Percentiles rank a stretch among this genome's conserved stretches.
Conservation (phyloP, 1,140 invertebrate species). For the Episyrphus balteatus region DNA sequence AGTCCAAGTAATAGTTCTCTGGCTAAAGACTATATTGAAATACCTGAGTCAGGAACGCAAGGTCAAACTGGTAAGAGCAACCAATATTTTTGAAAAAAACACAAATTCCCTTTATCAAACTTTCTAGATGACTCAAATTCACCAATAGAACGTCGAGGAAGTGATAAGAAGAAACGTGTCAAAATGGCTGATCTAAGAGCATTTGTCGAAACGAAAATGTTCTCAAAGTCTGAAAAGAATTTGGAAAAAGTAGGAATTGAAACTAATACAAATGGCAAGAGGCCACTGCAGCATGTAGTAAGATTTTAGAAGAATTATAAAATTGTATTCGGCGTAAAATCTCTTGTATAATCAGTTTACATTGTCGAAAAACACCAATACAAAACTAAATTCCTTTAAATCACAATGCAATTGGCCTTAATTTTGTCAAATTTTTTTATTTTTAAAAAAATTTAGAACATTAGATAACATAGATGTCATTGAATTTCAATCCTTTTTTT, state of each 20-base stretch:
- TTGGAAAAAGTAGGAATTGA: conserved; percentile 79
- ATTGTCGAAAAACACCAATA: not conserved
- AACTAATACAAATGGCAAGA: conserved; percentile 45
- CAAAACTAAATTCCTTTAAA: too few species aligned
- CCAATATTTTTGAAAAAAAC: conserved; percentile 10
- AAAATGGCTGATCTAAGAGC: conserved; percentile 82
- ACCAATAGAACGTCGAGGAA: conserved; percentile 52
- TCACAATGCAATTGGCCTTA: too few species aligned
- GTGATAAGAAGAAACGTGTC: conserved; percentile 76
- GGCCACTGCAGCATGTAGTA: conserved; percentile 35
- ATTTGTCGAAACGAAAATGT: conserved; percentile 81
- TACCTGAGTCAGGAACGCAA: conserved; percentile 44
- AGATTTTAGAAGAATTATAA: conserved; percentile 17
- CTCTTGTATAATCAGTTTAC: too few species aligned
- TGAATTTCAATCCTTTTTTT: too few species aligned
- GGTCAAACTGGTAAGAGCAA: conserved; percentile 17
- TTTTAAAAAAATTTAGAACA: not conserved
- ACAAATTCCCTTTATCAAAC: conserved; percentile 36
- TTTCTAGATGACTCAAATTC: conserved; percentile 41
- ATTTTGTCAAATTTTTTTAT: too few species aligned
- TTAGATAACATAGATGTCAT: too few species aligned
- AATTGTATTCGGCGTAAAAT: not conserved
- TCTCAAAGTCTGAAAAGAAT: conserved; percentile 83
- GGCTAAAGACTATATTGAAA: conserved; percentile 63
- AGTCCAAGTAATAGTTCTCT: conserved; percentile 32